These are phyloP conservation scores for Schizothorax lantsangensis DNA, from an alignment of 2,797 vertebrate genomes.

Conservation along the genomic window DNA sequence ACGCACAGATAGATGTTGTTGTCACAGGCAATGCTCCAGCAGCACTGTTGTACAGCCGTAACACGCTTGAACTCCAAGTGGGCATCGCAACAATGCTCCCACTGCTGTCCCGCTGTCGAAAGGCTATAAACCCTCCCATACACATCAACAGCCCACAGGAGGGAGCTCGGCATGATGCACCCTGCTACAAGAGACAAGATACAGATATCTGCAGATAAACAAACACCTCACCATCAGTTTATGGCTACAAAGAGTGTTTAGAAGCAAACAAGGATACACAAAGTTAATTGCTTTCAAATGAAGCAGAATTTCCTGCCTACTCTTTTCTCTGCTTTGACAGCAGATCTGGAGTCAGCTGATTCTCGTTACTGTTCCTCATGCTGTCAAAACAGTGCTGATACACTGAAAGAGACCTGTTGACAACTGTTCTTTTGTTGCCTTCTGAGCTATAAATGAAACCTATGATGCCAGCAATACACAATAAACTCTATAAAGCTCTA, in stretches of 20 bases:
- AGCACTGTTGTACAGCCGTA: conserved; percentile 87
- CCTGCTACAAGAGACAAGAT: conserved; percentile 62
- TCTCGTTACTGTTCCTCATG: not conserved
- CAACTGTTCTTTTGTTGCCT: not conserved
- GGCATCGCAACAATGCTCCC: conserved; percentile 88
- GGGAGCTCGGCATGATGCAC: conserved; percentile 82
- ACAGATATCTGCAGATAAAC: not conserved
- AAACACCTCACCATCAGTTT: not conserved
- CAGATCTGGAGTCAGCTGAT: not conserved
- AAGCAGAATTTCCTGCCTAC: not conserved
- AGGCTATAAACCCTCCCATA: conserved; percentile 91
- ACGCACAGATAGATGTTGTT: conserved; percentile 90
- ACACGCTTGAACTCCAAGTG: conserved; percentile 92
- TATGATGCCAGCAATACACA: not conserved
- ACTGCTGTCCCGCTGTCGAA: conserved; percentile 88
- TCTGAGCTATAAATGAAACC: not conserved
- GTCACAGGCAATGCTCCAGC: conserved; percentile 95
- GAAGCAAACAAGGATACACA: not conserved
- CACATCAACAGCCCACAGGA: conserved; percentile 93
- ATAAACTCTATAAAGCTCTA: not conserved
- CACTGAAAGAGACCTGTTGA: not conserved
- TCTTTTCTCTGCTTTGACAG: not conserved
- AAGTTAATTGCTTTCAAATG: not conserved
- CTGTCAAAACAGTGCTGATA: conserved; percentile 6
- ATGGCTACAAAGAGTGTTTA: not conserved